Evolutionary conservation across 2,888 invertebrate species (phyloP), one percentile per base, ranked within the genome.

Genomic region (Nomada fabriciana): DNA sequence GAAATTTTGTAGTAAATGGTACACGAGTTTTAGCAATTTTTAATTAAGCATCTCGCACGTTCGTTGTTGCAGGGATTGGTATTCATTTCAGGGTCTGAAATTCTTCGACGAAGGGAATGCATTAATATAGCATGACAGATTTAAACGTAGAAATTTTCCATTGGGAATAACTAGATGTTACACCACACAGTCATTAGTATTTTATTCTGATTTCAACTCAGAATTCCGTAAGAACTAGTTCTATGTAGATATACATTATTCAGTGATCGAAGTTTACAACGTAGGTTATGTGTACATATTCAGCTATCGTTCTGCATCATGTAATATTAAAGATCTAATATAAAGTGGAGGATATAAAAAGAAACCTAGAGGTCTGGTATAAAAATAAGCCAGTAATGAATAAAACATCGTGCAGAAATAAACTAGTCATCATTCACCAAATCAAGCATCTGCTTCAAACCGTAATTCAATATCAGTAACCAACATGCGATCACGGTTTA

Each of bases 361-460:
- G 3, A 23, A 29, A 25, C n/a, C 9, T 0, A 7, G 23, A 36
- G 5, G 3, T 52, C 23, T 52, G 23, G 23, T 18, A 20, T 23
- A 71, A 60, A 68, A 23, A 36, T 68, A 36, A 20, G n/a, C 18
- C 36, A n/a, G 1, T 10, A 36, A 18, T 18, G 36, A 68, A 23
- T 55, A 55, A 68, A 55, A 55, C 55, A 55, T 60, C 29, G 29
- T n/a, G 29, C 20, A 9, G 29, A 70, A 47, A 47, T 18, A 3
- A n/a, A 57, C 43, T 20, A 29, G 15, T 25, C 59, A 43, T 59
- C 47, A 59, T 52, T 65, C n/a, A n/a, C 65, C 11, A 5, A 47
- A 11, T n/a, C 25, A 7, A 29, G 29, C 18, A n/a, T 36, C 36
- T 36, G 60, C 36, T 60, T 7, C 9, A 9, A 60, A 60, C 7